phyloP scores from a whole-genome alignment of 2,888 invertebrate species.

The Agrotis ipsilon region DNA sequence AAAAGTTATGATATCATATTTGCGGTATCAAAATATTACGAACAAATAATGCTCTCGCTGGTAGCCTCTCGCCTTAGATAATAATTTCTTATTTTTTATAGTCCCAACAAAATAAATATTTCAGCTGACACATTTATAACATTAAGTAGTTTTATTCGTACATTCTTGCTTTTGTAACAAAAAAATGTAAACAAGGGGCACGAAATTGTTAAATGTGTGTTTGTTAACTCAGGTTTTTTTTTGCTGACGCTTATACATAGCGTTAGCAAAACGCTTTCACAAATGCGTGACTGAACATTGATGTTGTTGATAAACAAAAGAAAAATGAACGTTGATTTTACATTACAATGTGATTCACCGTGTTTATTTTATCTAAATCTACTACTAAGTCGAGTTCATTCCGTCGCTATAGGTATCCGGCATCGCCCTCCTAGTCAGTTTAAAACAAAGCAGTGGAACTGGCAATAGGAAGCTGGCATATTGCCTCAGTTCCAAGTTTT shows the following conservation, averaged over 20 bases:
- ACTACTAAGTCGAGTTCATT: conserved; percentile 43
- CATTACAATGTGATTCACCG: conserved; percentile 25
- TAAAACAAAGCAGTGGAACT: conserved; percentile 84
- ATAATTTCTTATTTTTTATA: conserved; percentile 70
- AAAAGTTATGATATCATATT: conserved; percentile 88
- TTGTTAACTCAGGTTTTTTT: conserved; percentile 44
- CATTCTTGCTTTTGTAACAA: conserved; percentile 37
- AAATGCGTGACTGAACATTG: conserved; percentile 46
- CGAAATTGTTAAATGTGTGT: conserved; percentile 45
- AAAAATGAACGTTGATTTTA: conserved; percentile 40
- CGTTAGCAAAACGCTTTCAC: conserved; percentile 45
- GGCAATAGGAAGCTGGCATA: conserved; percentile 86
- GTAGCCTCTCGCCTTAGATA: conserved; percentile 67
- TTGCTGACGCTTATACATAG: no score
- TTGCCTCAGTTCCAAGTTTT: conserved; percentile 86
- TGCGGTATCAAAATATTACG: conserved; percentile 84
- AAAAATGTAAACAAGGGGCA: conserved; percentile 33
- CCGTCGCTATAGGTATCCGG: conserved; percentile 70
- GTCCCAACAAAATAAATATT: conserved; percentile 51
- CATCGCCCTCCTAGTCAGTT: conserved; percentile 80
- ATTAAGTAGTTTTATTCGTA: conserved; percentile 47
- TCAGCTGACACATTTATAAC: conserved; percentile 47
- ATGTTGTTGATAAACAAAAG: conserved; percentile 42
- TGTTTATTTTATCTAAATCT: conserved; percentile 38
- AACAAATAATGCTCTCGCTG: conserved; percentile 76